phyloP scores from a whole-genome alignment of 2,113 vertebrate genomes.

The Daboia siamensis region DNA sequence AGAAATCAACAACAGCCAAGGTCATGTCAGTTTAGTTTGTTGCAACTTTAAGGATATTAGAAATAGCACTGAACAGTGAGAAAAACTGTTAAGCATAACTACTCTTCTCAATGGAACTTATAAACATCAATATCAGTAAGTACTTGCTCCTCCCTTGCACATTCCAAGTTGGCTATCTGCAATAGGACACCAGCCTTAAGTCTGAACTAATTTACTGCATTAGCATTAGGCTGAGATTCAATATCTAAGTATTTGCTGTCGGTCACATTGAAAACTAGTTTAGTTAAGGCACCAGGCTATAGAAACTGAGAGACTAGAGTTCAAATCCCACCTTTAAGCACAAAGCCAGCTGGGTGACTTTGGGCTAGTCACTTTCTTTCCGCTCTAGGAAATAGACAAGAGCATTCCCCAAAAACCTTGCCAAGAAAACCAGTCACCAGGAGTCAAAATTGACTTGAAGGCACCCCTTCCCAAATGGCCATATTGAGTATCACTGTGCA shows the following conservation, averaged over 20 bases:
- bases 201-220: background rate
- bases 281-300: background rate
- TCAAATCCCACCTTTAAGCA: background rate
- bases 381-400: background rate
- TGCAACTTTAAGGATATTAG: background rate
- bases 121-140: background rate
- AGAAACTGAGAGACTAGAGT: background rate
- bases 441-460: background rate
- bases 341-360: background rate
- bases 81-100: background rate
- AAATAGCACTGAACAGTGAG: background rate
- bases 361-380: background rate
- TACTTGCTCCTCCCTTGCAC: background rate
- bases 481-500: background rate
- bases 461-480: background rate
- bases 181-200: background rate
- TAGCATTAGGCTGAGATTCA: background rate
- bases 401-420: background rate
- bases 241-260: background rate
- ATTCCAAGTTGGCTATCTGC: background rate
- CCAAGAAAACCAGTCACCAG: background rate
- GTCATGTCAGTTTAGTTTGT: background rate
- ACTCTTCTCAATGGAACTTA: background rate
- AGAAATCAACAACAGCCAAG: background rate
- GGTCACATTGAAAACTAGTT: background rate